These are phyloP conservation scores for Cathartes aura DNA, from an alignment of 2,113 vertebrate species.

Conservation along the genomic window DNA sequence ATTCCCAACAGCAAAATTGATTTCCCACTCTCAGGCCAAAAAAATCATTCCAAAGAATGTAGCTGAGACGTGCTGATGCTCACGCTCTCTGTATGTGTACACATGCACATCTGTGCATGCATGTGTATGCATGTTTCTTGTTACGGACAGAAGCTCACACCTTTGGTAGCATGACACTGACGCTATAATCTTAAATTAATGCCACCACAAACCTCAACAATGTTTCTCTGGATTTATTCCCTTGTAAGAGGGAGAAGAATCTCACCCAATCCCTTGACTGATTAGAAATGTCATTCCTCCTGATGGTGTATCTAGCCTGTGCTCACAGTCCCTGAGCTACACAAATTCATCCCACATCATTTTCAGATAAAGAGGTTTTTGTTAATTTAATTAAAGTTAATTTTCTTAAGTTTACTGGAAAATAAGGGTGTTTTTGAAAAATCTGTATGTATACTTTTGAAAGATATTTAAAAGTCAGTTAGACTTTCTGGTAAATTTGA, in stretches of 20 bases:
- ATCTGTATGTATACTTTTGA: background rate
- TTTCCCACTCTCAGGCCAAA: background rate
- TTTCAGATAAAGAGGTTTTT: background rate
- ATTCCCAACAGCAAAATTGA: constrained; percentile 26
- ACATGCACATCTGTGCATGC: background rate
- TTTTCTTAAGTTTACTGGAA: background rate
- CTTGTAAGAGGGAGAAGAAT: background rate
- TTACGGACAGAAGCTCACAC: background rate
- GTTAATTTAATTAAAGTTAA: background rate
- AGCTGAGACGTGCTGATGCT: background rate
- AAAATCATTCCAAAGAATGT: background rate
- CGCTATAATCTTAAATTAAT: background rate
- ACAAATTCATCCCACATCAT: background rate
- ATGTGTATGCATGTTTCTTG: background rate
- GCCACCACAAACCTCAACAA: background rate
- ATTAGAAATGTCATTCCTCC: background rate
- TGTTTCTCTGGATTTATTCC: background rate
- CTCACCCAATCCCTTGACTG: background rate
- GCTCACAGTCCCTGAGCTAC: background rate
- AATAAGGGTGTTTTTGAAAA: background rate
- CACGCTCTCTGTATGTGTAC: background rate
- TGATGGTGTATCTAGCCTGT: background rate
- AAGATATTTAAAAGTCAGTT: background rate
- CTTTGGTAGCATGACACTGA: background rate
- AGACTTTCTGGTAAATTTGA: background rate